Percentiles rank a stretch among this genome's conserved stretches.
Evolutionary conservation across 2,888 invertebrate species (phyloP).

Genomic region (Melieria omissa): DNA sequence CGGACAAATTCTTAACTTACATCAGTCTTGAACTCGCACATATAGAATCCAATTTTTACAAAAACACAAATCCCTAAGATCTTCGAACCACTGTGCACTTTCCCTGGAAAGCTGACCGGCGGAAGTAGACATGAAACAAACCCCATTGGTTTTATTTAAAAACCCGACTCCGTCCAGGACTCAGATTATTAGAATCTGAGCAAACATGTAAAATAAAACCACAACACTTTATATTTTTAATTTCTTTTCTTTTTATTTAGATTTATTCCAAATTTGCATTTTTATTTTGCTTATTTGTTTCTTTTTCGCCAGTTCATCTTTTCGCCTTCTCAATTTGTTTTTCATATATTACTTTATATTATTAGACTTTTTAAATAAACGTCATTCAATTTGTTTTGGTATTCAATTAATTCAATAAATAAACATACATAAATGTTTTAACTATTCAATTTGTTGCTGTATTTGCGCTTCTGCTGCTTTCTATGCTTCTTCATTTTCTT

Average conservation of each 20-base stretch:
- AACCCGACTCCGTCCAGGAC: too few species aligned
- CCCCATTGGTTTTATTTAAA: too few species aligned
- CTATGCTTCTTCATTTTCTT: constrained; percentile 15
- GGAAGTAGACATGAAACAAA: too few species aligned
- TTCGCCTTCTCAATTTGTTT: constrained; percentile 35
- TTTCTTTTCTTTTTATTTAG: constrained; percentile 34
- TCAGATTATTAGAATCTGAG: too few species aligned
- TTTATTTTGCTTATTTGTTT: constrained; percentile 35
- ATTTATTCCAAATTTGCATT: constrained; percentile 40
- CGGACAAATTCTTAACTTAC: too few species aligned
- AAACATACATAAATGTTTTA: neutral
- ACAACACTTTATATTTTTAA: constrained; percentile 27
- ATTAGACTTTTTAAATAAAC: neutral
- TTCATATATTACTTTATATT: constrained; percentile 36
- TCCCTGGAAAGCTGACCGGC: too few species aligned
- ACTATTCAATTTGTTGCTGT: constrained; percentile 24
- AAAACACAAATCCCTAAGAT: too few species aligned
- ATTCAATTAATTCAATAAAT: constrained; percentile 33
- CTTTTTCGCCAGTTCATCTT: too few species aligned
- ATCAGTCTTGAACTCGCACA: too few species aligned
- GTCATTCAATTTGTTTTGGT: constrained; percentile 28
- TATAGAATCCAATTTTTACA: too few species aligned
- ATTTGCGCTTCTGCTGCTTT: constrained; percentile 5
- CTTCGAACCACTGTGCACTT: too few species aligned
- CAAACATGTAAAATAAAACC: neutral